Base-by-base conservation (phyloP, 2,113 vertebrate species). In the Ochotona princeps region DNA sequence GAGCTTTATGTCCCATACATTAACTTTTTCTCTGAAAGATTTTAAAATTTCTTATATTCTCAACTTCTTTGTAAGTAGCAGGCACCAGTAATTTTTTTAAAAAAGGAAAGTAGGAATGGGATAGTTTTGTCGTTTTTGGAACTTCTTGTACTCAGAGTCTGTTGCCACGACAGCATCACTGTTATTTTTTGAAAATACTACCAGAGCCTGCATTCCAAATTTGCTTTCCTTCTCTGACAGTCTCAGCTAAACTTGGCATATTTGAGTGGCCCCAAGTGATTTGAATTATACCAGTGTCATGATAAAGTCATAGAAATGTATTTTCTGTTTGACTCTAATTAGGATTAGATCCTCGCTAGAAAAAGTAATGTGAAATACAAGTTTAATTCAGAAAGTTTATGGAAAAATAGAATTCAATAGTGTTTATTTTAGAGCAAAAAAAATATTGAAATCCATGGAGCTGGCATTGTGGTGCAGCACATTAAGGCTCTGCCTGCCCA, bases 21-120 rank as follows among this genome's bases (percentile, higher is more conserved):
- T 82, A 70, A 76, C 51, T 78, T 70, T 5, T 2, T 80, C 25
- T 89, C 26, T 83, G 25, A 93, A 84, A 94, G 54, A 90, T 89
- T 86, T 83, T 75, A n/a, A 93, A 87, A 89, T 89, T 82, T 35
- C 14, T 89, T 10, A 15, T 84, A 72, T 87, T 83, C 90, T 26
- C 26, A 91, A 15, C 44, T 89, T 86, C 65, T 82, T 91, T 75
- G 35, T 23, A 76, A n/a, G 57, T 61, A 79, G 57, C 61, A 79
- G 30, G n/a, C 44, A 38, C 23, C 25, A 85, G 44, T 32, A 11
- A 7, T 61, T 82, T 66, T 76, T 66, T 84, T 89, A 66, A 67
- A 57, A 47, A 76, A 30, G 67, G 81, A 82, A 66, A 65, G 18
- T 38, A 25, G 7, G 8, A 18, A 12, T 70, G 25, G 35, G 35